Base-by-base conservation (phyloP, 2,797 vertebrate species). In the Rhynchonycteris naso region DNA sequence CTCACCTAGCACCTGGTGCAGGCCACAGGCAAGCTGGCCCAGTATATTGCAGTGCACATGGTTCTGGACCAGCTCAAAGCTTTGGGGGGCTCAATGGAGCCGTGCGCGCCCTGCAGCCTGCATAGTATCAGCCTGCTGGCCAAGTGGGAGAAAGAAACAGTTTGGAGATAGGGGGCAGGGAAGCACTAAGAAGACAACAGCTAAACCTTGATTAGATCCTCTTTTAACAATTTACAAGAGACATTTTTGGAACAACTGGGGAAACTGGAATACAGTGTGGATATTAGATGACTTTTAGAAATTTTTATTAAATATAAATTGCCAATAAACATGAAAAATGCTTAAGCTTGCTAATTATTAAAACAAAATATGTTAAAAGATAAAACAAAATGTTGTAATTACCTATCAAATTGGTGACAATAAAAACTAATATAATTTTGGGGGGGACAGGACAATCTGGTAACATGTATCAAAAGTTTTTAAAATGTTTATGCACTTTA, bases 401-500 rank as follows among this genome's bases (percentile, higher is more conserved):
- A 75, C 71, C 83, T 89, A 91, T 72, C 35, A 90, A 92, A 90
- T 89, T 74, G 52, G 66, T 90, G 63, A 59, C 66, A 94, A 79
- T 90, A 90, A 95, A 90, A 96, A 80, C 88, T 75, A 90, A 95
- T 89, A 78, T 54, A 88, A 76, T 74, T 88, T 82, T 30, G 0
- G 11, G 0, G 8, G 63, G 63, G 43, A 79, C 69, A 93, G 75
- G 80, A 93, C 59, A 89, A 94, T 90, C 81, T 95, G 90, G 63
- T 80, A 96, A 96, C 85, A 92, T 78, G 47, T 91, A 94, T 93
- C 22, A 81, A 78, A 90, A 81, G 30, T 88, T 97, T 94, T 95
- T 12, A 10, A 94, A 95, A 92, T 94, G 52, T 93, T 93, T 93
- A 92, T 80, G 94, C 94, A 92, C 88, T 96, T 95, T 96, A 95